Percentiles rank a stretch among this genome's conserved stretches.
Conservation (phyloP, 2,888 invertebrate genomes). For the Lycia hirtaria region DNA sequence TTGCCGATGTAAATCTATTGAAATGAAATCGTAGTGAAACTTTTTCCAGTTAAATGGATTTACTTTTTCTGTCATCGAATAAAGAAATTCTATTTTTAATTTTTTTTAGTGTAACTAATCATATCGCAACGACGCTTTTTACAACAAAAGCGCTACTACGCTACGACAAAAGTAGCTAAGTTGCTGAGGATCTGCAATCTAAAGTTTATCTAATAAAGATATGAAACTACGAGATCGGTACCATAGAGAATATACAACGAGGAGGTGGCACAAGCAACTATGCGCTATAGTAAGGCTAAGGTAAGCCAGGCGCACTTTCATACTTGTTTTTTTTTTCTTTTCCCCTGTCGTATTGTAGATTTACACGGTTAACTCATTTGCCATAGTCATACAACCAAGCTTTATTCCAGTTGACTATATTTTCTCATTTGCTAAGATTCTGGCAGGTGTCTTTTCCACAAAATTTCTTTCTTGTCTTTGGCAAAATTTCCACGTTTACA, state of each 20-base stretch:
- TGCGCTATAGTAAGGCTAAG: too few relatives aligned
- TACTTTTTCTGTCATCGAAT: neutral
- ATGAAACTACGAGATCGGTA: conserved; percentile 20
- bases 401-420: too few relatives aligned
- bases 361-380: too few relatives aligned
- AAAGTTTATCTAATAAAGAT: conserved; percentile 19
- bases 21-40: neutral
- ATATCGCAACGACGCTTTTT: conserved; percentile 23
- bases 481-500: too few relatives aligned
- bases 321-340: too few relatives aligned
- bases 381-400: too few relatives aligned
- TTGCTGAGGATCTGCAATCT: conserved; percentile 19
- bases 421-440: too few relatives aligned
- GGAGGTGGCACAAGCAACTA: neutral
- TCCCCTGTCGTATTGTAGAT: too few relatives aligned
- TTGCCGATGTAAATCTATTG: neutral
- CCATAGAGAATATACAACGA: neutral
- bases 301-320: too few relatives aligned
- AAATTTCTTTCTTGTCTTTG: too few relatives aligned
- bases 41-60: neutral
- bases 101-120: neutral
- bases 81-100: neutral
- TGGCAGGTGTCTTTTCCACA: too few relatives aligned
- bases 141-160: neutral
- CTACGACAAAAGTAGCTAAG: neutral